These are phyloP conservation scores for Sitta carolinensis DNA, from an alignment of 2,797 vertebrate genomes.

Conservation along the genomic window DNA sequence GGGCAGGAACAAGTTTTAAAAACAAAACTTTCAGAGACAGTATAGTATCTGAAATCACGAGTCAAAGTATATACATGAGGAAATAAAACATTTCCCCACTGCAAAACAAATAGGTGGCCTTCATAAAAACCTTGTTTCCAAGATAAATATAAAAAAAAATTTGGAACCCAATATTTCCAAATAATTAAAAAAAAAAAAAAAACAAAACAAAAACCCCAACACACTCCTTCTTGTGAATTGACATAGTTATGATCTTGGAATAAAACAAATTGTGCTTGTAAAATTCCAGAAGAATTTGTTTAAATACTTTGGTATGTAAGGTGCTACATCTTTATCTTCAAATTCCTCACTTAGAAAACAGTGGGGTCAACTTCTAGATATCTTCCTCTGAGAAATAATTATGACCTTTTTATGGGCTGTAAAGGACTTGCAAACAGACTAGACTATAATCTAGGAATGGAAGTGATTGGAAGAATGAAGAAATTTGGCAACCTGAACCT, in stretches of 20 bases:
- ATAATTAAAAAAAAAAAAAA: accelerated
- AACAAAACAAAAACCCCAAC: background rate
- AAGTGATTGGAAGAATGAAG: background rate
- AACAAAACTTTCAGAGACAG: background rate
- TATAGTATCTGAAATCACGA: background rate
- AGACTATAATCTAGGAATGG: background rate
- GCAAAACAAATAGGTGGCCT: background rate
- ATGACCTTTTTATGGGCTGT: background rate
- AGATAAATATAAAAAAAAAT: background rate
- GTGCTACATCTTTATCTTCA: background rate
- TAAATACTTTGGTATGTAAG: background rate
- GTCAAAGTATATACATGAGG: background rate
- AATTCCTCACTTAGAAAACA: background rate
- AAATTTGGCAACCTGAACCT: background rate
- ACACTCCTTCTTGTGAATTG: background rate
- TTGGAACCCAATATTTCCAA: background rate
- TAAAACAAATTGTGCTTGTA: background rate
- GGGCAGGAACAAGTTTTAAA: background rate
- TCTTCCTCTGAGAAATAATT: background rate
- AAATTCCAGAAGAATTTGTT: background rate
- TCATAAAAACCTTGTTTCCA: background rate
- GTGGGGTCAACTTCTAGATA: background rate
- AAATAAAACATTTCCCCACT: background rate
- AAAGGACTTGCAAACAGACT: background rate
- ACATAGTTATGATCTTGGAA: background rate